Evolutionary conservation across 2,888 invertebrate species (phyloP).

Genomic region (Orthosia gracilis): DNA sequence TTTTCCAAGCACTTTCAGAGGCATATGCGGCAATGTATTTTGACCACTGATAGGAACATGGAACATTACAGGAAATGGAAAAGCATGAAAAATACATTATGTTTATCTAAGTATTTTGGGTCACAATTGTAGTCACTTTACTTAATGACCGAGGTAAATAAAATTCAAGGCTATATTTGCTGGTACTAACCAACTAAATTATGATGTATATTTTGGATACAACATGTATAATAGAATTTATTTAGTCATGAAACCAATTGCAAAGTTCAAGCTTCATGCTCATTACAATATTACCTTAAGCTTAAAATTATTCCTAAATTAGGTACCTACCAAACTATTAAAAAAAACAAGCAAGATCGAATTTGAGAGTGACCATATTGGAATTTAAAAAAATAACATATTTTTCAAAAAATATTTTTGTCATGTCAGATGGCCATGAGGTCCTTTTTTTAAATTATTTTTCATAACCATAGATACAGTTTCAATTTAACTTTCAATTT

Average conservation of each 20-base stretch:
- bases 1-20: not conserved
- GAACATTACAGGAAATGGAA: constrained; percentile 19
- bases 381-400: no score
- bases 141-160: constrained; percentile 28
- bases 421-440: no score
- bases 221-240: not conserved
- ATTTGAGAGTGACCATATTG: no score
- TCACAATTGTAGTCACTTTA: constrained; percentile 26
- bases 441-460: no score
- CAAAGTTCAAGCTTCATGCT: not conserved
- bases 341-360: no score
- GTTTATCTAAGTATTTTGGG: constrained; percentile 42
- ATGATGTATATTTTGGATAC: not conserved
- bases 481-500: no score
- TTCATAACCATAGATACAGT: no score
- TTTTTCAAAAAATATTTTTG: no score
- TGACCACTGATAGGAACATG: constrained; percentile 10
- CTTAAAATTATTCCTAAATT: no score
- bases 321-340: no score
- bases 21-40: not conserved
- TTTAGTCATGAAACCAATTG: not conserved
- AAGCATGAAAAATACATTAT: constrained; percentile 52
- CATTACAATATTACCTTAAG: no score
- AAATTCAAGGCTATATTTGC: constrained; percentile 24
- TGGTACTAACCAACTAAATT: not conserved